Conservation (phyloP, 2,888 invertebrate species). For the Chalcis sispes region DNA sequence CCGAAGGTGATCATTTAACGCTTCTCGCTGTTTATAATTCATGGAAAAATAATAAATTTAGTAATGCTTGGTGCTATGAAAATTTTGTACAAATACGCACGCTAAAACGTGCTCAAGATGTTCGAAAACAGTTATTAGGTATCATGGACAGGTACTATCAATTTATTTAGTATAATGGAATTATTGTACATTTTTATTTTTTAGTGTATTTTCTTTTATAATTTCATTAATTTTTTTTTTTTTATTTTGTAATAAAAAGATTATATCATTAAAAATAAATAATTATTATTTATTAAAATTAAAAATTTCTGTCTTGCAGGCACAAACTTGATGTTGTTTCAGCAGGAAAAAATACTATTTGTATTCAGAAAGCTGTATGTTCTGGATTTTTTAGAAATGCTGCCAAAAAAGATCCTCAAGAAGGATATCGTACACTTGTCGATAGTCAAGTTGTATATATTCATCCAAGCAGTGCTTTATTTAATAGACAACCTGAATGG, state of each 20-base stretch:
- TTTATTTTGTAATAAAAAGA: too few species aligned
- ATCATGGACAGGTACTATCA: slow-evolving; percentile 98
- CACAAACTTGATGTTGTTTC: slow-evolving; percentile 98
- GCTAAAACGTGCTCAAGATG: slow-evolving; percentile 97
- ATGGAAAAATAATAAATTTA: slow-evolving; percentile 99
- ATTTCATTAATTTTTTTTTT: too few species aligned
- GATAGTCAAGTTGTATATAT: slow-evolving; percentile 99
- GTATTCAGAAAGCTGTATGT: slow-evolving; percentile 98
- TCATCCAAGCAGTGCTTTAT: slow-evolving; percentile 98
- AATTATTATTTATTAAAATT: too few species aligned
- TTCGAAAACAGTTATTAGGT: slow-evolving; percentile 96
- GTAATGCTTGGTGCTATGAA: slow-evolving; percentile 99
- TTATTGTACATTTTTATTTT: neutral
- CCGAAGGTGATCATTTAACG: slow-evolving; percentile 98
- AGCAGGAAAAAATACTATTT: slow-evolving; percentile 95
- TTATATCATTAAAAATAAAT: too few species aligned
- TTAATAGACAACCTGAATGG: slow-evolving; percentile 99
- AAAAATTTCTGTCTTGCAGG: slow-evolving; percentile 76
- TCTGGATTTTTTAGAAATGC: slow-evolving; percentile 99
- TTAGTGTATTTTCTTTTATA: neutral
- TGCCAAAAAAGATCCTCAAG: slow-evolving; percentile 99
- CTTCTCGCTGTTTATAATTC: slow-evolving; percentile 98
- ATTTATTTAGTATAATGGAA: slow-evolving; percentile 51
- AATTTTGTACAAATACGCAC: slow-evolving; percentile 99
- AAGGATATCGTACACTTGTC: slow-evolving; percentile 96